Evolutionary conservation across 2,113 vertebrate genomes (phyloP), one percentile per base, ranked within the genome.

Genomic region (Sminthopsis crassicaudata): DNA sequence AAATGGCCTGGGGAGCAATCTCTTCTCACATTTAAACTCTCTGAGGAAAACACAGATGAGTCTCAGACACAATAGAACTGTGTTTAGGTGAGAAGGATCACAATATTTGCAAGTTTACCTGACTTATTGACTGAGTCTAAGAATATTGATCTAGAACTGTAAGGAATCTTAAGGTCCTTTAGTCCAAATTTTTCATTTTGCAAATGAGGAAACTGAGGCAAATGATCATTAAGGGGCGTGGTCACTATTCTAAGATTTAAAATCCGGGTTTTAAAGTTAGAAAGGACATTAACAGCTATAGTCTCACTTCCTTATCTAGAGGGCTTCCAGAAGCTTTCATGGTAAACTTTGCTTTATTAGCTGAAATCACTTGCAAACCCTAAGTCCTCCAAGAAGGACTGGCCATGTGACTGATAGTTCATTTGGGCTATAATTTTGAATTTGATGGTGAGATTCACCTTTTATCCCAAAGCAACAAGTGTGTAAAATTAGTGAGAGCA

Each of bases 401-500:
- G 36, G 16, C 16, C 46, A 60, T 90, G 30, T 53, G 1, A 0
- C 14, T 51, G 36, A 88, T 30, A 8, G 16, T 67, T 93, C 60
- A 93, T 26, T 30, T 90, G 30, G 0, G 93, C 19, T 94, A 50
- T 42, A 76, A 30, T 89, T 42, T 96, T 42, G 91, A 92, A 94
- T 76, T n/a, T 53, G n/a, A 93, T 53, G 27, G 46, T 53, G 10
- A 0, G 9, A 53, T 57, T 36, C 90, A 94, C 50, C 51, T 30
- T 91, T 42, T 52, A 54, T 36, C n/a, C 5, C 93, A 92, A 48
- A 51, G 36, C 60, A 46, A 93, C 52, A 91, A 96, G 48, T 94
- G 67, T 42, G 53, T 93, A 60, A 93, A 92, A 91, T 67, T 96
- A 54, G 57, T 91, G 53, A 93, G 94, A 52, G 36, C 9, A 26